Evolutionary conservation across 2,113 vertebrate species (phyloP), one percentile per base, ranked within the genome.

Genomic region (Carassius auratus): DNA sequence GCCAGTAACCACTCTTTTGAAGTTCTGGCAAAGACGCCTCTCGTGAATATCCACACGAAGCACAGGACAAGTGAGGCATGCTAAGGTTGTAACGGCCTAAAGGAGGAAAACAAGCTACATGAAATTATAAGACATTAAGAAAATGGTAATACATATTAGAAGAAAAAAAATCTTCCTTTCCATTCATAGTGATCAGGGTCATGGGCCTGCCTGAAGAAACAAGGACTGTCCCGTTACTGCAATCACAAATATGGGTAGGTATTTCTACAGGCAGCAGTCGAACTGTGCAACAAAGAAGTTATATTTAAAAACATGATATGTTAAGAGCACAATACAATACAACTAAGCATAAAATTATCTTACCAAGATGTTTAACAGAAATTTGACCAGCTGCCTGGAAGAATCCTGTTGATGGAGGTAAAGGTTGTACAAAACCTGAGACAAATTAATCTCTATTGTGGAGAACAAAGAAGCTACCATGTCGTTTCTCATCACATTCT

Each of bases 121-220:
- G 2, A 50, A 2, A 75, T 75, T 36, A 36, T 10, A 50, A 48
- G 10, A 14, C 6, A 5, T 23, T 48, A 13, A n/a, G 13, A n/a
- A 48, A 75, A 48, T 48, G 33, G 62, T 64, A 75, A 75, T 48
- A 48, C 2, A 23, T 26, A 48, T 75, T 23, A 23, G 69, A 13
- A 30, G 30, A 21, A n/a, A 36, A 36, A 36, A 75, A 13, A 50
- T 10, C 1, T 50, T n/a, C 73, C 73, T 23, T 75, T 75, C 42
- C 73, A 75, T 75, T 75, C 73, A 75, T 75, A 75, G 73, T 75
- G 13, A 75, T 75, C 4, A 75, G 73, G 73, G 5, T 75, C 42
- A 50, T 50, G 42, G 73, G 73, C 42, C 42, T 75, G 21, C 42
- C 42, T 8, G 42, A 75, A 75, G 73, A 75, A 75, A 75, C 71